These are phyloP conservation scores for Therioaphis trifolii DNA, from an alignment of 2,888 invertebrate species.

Conservation along the genomic window DNA sequence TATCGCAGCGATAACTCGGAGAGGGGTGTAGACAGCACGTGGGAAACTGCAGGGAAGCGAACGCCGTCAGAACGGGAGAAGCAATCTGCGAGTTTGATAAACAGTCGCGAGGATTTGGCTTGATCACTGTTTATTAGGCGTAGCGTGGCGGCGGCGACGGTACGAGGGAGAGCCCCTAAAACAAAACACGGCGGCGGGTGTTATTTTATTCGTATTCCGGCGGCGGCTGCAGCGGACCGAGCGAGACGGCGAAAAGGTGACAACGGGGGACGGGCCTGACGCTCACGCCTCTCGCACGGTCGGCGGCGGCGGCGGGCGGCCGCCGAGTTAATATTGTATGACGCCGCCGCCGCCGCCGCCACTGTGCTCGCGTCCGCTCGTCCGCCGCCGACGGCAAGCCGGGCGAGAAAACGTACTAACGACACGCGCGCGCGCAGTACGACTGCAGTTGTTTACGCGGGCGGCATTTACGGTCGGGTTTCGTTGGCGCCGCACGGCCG, in stretches of 20 bases:
- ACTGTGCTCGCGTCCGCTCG: constrained; percentile 3
- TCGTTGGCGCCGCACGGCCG: constrained; percentile 5
- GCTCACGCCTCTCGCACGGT: constrained; percentile 31
- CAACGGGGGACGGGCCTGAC: constrained; percentile 33
- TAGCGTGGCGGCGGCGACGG: too few relatives aligned
- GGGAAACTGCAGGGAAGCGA: not conserved
- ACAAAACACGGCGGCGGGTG: constrained; percentile 8
- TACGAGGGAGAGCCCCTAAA: not conserved
- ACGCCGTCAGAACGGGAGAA: not conserved
- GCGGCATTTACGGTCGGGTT: not conserved
- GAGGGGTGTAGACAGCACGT: not conserved
- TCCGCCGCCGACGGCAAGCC: not conserved
- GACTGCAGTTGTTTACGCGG: not conserved
- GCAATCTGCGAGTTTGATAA: constrained; percentile 60
- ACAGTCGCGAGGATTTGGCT: constrained; percentile 57
- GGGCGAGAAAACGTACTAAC: too few relatives aligned
- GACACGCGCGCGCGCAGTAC: not conserved
- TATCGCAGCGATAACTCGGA: not conserved
- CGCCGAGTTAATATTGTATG: constrained; percentile 13
- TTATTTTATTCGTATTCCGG: constrained; percentile 21
- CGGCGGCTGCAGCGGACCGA: not conserved
- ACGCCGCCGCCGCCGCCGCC: too few relatives aligned
- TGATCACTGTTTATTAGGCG: constrained; percentile 58
- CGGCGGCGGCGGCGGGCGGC: not conserved
- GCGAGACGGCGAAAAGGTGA: constrained; percentile 34